phyloP scores from a whole-genome alignment of 2,888 invertebrate species.

The Xestia xanthographa region DNA sequence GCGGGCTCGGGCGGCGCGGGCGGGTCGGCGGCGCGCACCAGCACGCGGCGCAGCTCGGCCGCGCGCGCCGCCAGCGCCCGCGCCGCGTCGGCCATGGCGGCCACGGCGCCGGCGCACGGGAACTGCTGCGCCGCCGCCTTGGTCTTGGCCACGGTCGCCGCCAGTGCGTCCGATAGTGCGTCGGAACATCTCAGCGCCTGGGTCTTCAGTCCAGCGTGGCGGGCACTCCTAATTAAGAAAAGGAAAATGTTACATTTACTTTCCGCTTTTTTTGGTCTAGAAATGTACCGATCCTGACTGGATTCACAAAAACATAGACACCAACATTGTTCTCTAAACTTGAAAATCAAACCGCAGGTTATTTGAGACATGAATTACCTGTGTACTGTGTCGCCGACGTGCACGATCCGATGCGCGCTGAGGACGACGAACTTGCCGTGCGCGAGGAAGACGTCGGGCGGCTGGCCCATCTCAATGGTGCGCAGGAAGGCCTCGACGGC shows the following conservation, averaged over 20 bases:
- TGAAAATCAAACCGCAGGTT: background rate
- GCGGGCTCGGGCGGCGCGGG: conserved; percentile 79
- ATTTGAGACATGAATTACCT: conserved; percentile 73
- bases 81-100: conserved; percentile 98
- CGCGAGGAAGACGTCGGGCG: conserved; percentile 97
- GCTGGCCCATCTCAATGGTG: conserved; percentile 97
- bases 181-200: conserved; percentile 94
- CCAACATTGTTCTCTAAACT: background rate
- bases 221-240: conserved; percentile 92
- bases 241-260: background rate
- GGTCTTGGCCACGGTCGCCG: conserved; percentile 96
- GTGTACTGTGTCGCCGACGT: conserved; percentile 98
- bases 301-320: background rate
- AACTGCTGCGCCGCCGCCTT: conserved; percentile 98
- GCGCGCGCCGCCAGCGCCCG: conserved; percentile 96
- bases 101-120: conserved; percentile 97
- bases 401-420: conserved; percentile 97
- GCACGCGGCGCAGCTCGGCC: conserved; percentile 93
- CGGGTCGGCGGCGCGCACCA: conserved; percentile 92
- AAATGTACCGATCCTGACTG: background rate
- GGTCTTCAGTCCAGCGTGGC: conserved; percentile 93
- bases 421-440: conserved; percentile 98
- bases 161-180: conserved; percentile 94
- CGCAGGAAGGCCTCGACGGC: conserved; percentile 98
- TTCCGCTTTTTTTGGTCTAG: background rate